phyloP scores from a whole-genome alignment of 2,113 vertebrate genomes.

The Neolamprologus fasciatus region DNA sequence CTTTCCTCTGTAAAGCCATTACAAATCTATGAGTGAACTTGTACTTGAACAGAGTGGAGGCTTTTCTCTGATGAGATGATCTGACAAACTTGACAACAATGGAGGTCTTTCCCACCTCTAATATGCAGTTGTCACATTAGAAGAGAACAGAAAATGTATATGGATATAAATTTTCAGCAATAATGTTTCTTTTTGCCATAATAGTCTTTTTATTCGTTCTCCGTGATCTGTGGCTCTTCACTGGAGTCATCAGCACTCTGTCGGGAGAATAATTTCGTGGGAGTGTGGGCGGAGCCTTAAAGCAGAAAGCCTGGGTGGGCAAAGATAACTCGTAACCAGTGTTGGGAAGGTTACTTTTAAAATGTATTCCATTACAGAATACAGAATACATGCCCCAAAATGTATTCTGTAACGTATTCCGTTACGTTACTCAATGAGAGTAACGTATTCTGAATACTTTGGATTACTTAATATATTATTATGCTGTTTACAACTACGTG shows the following conservation, averaged over 20 bases:
- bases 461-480: too few species aligned
- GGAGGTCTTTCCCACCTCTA: background rate
- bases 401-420: too few species aligned
- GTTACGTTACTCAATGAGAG: too few species aligned
- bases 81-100: background rate
- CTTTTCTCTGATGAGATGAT: background rate
- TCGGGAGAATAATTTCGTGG: rapidly evolving
- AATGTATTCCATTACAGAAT: too few species aligned
- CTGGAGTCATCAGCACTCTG: background rate
- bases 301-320: background rate
- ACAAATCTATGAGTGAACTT: background rate
- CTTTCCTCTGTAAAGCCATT: background rate
- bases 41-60: background rate
- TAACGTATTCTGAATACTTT: too few species aligned
- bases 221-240: background rate
- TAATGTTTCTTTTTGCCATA: background rate
- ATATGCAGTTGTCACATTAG: background rate
- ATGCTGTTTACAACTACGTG: too few species aligned
- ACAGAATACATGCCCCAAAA: too few species aligned
- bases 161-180: background rate
- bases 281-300: background rate
- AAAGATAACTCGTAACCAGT: background rate
- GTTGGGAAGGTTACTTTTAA: too few species aligned
- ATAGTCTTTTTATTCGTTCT: background rate
- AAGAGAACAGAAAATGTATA: background rate